Conservation (phyloP, 2,888 invertebrate species). For the Hyppa rectilinea region DNA sequence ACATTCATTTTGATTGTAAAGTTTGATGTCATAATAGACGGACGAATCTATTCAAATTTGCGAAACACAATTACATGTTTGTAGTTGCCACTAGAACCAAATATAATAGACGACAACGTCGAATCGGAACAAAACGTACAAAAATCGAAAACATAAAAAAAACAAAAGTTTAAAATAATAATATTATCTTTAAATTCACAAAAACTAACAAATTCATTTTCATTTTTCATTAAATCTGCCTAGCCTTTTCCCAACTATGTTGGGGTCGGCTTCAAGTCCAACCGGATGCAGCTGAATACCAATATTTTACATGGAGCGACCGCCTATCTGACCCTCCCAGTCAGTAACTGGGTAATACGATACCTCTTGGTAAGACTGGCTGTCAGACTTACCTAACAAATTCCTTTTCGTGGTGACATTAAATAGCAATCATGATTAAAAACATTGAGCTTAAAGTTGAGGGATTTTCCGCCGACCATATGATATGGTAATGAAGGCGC, state of each 20-base stretch:
- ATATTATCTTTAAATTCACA: neutral
- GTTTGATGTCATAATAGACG: neutral
- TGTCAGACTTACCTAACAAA: too few species aligned
- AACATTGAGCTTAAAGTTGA: constrained; percentile 54
- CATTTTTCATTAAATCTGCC: too few species aligned
- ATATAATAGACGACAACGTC: neutral
- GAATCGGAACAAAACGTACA: neutral
- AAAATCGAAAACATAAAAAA: neutral
- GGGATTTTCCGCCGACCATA: constrained; percentile 66
- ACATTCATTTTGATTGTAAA: neutral
- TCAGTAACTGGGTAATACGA: too few species aligned
- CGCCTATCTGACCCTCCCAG: too few species aligned
- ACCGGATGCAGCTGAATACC: too few species aligned
- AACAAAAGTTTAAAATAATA: neutral
- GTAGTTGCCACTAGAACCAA: neutral
- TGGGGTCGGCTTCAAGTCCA: too few species aligned
- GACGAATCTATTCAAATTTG: neutral
- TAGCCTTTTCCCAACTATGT: too few species aligned
- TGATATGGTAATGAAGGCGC: constrained; percentile 77
- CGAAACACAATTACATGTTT: neutral
- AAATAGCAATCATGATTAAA: constrained; percentile 51
- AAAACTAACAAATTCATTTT: too few species aligned
- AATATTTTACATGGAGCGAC: too few species aligned
- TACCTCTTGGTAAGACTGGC: too few species aligned
- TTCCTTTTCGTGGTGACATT: neutral